phyloP scores from a whole-genome alignment of 2,113 vertebrate species.

The Phyllostomus discolor region DNA sequence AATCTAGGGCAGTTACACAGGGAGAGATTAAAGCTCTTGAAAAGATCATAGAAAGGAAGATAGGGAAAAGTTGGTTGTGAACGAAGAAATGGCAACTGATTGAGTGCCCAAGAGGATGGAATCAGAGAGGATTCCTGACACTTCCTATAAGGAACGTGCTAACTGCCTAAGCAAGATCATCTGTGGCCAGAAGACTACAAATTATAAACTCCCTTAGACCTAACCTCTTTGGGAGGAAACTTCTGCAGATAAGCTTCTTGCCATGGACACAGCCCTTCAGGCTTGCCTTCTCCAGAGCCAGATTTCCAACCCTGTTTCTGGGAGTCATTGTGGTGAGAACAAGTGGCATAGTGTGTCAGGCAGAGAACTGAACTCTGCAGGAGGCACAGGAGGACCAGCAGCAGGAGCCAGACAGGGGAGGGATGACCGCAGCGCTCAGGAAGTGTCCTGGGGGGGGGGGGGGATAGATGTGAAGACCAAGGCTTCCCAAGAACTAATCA shows the following conservation, averaged over 20 bases:
- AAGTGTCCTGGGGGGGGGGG: not conserved
- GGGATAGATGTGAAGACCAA: not conserved
- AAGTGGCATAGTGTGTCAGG: not conserved
- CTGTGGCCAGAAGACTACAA: not conserved
- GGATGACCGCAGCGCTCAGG: not conserved
- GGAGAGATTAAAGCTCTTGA: not conserved
- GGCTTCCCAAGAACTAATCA: not conserved
- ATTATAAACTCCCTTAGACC: not conserved
- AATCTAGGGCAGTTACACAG: slow-evolving; percentile 22
- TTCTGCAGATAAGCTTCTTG: not conserved
- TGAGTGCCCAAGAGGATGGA: not conserved
- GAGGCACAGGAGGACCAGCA: not conserved
- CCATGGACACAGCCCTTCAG: not conserved
- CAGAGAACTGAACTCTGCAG: not conserved
- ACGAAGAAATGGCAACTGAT: not conserved
- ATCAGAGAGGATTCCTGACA: not conserved
- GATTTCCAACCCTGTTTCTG: not conserved
- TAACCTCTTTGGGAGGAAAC: not conserved
- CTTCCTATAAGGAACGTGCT: not conserved
- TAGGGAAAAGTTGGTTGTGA: not conserved
- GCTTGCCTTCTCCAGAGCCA: not conserved
- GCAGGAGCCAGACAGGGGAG: not conserved
- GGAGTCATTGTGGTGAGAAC: not conserved
- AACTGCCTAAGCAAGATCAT: not conserved
- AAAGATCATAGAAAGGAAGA: not conserved